Base-by-base conservation (phyloP, 2,888 invertebrate genomes). In the Lordiphosa andalusiaca region DNA sequence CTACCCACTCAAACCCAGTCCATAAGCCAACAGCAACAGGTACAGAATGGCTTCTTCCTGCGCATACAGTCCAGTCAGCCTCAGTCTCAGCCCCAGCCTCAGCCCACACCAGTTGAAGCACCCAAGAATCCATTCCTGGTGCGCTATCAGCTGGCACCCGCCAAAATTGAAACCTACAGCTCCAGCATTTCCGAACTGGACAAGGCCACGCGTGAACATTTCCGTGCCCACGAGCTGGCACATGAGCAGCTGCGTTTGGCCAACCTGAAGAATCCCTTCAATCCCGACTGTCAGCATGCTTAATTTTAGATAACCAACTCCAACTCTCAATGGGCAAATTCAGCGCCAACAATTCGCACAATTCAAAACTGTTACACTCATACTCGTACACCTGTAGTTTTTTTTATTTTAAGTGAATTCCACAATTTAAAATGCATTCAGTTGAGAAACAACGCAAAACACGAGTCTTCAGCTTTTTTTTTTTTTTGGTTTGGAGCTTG, bases 201-300 rank as follows among this genome's bases (percentile, higher is more conserved):
- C 41, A 69, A 69, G 53, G 89, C 88, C 6, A 87, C 80, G 1
- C 77, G 76, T 16, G 88, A 87, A 19, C 88, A 88, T 50, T 87
- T 88, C 47, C 82, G 78, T 3, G 89, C 88, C 2, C 88, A 89
- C 35, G 86, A 87, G 55, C 61, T 84, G n/a, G 88, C 88, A 0
- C 63, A 86, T 56, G 87, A 88, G 42, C 87, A 87, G 38, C 69
- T 88, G 48, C 87, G 85, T 35, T 66, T 77, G 69, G 85, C 88
- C 41, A 84, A 84, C 51, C 53, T 71, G n/a, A 76, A 68, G 53
- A 73, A 61, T 50, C 69, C 73, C 23, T 51, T 48, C 36, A 41
- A 50, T 4, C 63, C 67, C 56, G 66, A 72, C 10, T 78, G 67
- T 41, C 60, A 73, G 30, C 53, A 61, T 12, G 9, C 7, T 30